phyloP scores from a whole-genome alignment of 2,113 vertebrate genomes.

The Pollimyrus isidori region DNA sequence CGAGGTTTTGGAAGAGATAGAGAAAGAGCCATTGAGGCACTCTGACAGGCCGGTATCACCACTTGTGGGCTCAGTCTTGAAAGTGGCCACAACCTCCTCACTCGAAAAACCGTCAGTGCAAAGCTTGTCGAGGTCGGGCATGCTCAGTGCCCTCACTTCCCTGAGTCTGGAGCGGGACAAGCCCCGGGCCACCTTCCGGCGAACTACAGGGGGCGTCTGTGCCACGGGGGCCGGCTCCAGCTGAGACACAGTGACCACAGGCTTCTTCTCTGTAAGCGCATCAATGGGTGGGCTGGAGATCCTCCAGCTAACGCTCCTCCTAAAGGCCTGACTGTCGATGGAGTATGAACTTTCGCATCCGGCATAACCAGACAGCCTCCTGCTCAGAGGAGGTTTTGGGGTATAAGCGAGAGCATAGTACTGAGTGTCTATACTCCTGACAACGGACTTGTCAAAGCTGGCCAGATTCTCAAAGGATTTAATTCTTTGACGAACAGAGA shows the following conservation, averaged over 20 bases:
- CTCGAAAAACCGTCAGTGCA: slow-evolving; percentile 60
- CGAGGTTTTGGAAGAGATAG: slow-evolving; percentile 8
- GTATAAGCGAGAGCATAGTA: slow-evolving; percentile 47
- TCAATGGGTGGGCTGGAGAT: slow-evolving; percentile 49
- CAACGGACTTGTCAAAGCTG: slow-evolving; percentile 66
- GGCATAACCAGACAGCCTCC: slow-evolving; percentile 66
- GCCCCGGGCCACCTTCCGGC: slow-evolving; percentile 50
- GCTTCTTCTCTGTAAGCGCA: slow-evolving; percentile 13
- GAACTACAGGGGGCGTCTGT: slow-evolving; percentile 41
- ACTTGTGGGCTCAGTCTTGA: slow-evolving; percentile 59
- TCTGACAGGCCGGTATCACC: not conserved
- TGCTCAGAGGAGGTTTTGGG: slow-evolving; percentile 59
- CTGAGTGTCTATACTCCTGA: slow-evolving; percentile 63
- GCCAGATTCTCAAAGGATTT: slow-evolving; percentile 93
- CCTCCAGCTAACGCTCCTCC: slow-evolving; percentile 61
- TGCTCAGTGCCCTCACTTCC: slow-evolving; percentile 81
- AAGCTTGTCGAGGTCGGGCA: slow-evolving; percentile 86
- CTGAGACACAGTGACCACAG: not conserved
- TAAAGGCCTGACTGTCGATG: slow-evolving; percentile 39
- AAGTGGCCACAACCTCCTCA: slow-evolving; percentile 21
- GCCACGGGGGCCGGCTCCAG: not conserved
- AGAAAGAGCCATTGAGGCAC: not conserved
- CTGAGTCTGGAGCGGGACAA: slow-evolving; percentile 68
- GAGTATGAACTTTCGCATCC: slow-evolving; percentile 37
- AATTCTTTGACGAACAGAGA: slow-evolving; percentile 89